Evolutionary conservation across 2,797 vertebrate species (phyloP).

Genomic region (Melopsittacus undulatus): DNA sequence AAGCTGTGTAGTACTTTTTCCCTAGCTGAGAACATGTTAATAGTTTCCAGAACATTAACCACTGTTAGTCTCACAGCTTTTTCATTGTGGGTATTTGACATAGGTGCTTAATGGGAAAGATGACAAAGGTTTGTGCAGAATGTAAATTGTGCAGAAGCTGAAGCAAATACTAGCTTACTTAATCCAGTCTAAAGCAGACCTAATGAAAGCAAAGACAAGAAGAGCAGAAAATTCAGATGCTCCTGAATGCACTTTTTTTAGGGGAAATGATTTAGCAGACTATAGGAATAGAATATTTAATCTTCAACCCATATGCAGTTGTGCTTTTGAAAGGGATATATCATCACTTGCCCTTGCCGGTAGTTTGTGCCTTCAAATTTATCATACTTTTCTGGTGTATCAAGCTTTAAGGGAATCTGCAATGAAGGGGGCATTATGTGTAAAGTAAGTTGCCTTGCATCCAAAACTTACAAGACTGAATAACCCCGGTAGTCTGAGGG

Average conservation of each 20-base stretch:
- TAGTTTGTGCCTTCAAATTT: background rate
- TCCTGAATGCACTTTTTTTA: background rate
- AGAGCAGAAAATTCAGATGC: background rate
- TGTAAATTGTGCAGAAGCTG: background rate
- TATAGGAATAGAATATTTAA: background rate
- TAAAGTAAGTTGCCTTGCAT: background rate
- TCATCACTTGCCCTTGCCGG: background rate
- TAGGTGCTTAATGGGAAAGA: background rate
- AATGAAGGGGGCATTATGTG: background rate
- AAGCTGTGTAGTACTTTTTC: background rate
- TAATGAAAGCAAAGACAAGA: background rate
- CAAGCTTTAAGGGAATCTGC: background rate
- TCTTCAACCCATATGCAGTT: background rate
- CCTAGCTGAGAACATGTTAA: background rate
- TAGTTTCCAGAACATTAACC: background rate
- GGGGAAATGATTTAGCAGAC: background rate
- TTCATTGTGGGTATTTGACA: background rate
- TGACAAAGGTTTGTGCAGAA: background rate
- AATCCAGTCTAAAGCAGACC: background rate
- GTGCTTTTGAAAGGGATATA: background rate
- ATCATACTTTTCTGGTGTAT: background rate
- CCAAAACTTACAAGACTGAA: background rate
- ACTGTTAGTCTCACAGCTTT: background rate
- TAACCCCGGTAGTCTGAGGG: background rate
- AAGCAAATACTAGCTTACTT: background rate